Percentiles rank a stretch among this genome's conserved stretches.
phyloP scores from a whole-genome alignment of 2,888 invertebrate genomes.

The Agrenia bidenticulata region DNA sequence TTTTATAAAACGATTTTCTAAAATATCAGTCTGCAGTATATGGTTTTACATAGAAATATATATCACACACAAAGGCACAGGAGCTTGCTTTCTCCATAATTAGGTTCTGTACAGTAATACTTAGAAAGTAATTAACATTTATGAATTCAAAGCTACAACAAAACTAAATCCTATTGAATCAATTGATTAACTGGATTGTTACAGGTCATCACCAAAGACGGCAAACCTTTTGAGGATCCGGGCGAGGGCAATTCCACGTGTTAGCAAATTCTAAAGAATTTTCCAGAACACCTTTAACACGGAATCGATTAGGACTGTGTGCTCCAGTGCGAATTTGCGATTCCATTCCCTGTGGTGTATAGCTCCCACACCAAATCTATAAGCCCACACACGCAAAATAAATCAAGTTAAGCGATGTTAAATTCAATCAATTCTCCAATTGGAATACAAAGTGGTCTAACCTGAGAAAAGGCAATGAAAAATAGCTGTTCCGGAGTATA shows the following conservation, averaged over 20 bases:
- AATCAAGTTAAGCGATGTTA: not conserved
- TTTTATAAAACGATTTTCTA: too few species aligned
- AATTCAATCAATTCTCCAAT: not conserved
- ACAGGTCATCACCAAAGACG: not conserved
- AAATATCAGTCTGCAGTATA: too few species aligned
- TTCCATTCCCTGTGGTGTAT: slow-evolving; percentile 43
- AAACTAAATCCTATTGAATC: too few species aligned
- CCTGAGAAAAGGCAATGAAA: slow-evolving; percentile 58
- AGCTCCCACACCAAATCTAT: slow-evolving; percentile 50
- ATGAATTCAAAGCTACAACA: too few species aligned
- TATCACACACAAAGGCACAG: too few species aligned
- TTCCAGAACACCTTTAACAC: slow-evolving; percentile 45
- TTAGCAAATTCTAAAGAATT: slow-evolving; percentile 49
- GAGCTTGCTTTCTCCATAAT: too few species aligned
- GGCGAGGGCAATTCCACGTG: slow-evolving; percentile 41
- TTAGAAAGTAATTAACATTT: too few species aligned
- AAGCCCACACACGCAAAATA: not conserved
- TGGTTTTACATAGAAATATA: too few species aligned
- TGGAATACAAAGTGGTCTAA: slow-evolving; percentile 21
- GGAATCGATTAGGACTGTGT: slow-evolving; percentile 46
- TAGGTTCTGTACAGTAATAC: too few species aligned
- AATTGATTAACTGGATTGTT: too few species aligned
- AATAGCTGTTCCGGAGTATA: slow-evolving; percentile 57
- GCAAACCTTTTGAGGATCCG: not conserved
- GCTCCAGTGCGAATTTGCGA: slow-evolving; percentile 48